Base-by-base conservation (phyloP, 2,888 invertebrate species). In the Cepaea hortensis region DNA sequence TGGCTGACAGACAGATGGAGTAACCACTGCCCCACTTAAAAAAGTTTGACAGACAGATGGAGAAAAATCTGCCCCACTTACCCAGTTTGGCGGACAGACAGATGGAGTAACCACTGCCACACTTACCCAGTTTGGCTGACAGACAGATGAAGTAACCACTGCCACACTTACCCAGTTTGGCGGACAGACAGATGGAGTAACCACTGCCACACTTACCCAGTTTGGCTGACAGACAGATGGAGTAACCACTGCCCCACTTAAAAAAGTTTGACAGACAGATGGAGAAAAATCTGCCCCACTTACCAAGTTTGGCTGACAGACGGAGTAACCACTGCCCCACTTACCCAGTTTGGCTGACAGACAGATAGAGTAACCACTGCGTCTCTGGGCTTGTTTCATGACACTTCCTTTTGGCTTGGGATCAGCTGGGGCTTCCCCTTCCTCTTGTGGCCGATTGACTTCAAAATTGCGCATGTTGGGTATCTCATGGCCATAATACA, bases 291-390 rank as follows among this genome's bases (percentile, higher is more conserved):
- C 35, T 9, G 15, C 13, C 46, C 46, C 46, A 46, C 73, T 46
- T 46, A 73, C 46, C 35, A n/a, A 23, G 72, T 46, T 73, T 23
- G 23, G n/a, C 70, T 72, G 15, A 68, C 68, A 68, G 20, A 15
- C 13, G 68, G 7, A 68, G 3, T 68, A 55, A 55, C 55, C 55
- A 55, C 55, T 55, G 9, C 55, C 48, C 7, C 9, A 88, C 91
- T 87, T 87, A 94, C 94, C 94, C 18, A 98, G 96, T 50, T 98
- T 98, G 3, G 97, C 97, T 93, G 96, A 97, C 84, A 96, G 95
- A 92, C 98, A 98, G 90, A 98, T 96, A 72, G 97, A 96, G 93
- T 99, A 99, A 0, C 98, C 97, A 3, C 98, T 98, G 76, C 97
- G 97, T 87, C 98, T 91, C 83, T 96, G 96, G 0, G 98, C 97